Conservation (phyloP, 2,797 vertebrate genomes). For the Acestrorhynchus altus region DNA sequence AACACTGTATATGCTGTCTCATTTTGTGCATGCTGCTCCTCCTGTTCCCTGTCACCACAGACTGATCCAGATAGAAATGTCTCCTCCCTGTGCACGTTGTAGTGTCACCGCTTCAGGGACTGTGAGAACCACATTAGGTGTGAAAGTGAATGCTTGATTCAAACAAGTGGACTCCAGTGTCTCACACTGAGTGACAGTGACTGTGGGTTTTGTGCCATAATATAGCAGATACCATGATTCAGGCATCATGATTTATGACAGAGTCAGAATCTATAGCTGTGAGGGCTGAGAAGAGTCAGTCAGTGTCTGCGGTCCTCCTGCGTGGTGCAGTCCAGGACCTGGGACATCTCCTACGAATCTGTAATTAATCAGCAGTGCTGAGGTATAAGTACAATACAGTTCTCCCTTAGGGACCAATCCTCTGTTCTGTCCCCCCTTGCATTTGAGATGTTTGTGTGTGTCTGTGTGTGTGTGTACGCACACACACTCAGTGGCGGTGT, state of each 20-base stretch:
- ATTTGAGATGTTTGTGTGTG: slow-evolving; percentile 45
- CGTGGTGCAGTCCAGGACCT: background rate
- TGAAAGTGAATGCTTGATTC: slow-evolving; percentile 15
- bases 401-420: slow-evolving; percentile 11
- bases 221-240: slow-evolving; percentile 1
- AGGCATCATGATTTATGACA: slow-evolving; percentile 11
- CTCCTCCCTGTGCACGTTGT: background rate
- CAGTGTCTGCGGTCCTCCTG: background rate
- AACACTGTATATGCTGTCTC: background rate
- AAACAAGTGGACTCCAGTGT: background rate
- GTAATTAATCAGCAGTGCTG: slow-evolving; percentile 29
- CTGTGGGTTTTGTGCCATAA: background rate
- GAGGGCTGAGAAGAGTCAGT: background rate
- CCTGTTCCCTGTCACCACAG: slow-evolving; percentile 39
- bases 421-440: slow-evolving; percentile 12
- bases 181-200: slow-evolving; percentile 8
- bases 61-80: slow-evolving; percentile 25
- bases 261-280: background rate
- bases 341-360: background rate
- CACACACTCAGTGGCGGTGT: slow-evolving; percentile 61
- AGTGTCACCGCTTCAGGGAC: slow-evolving; percentile 22
- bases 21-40: background rate
- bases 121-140: background rate
- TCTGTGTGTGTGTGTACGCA: slow-evolving; percentile 26
- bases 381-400: background rate